Percentiles rank a stretch among this genome's conserved stretches.
These are phyloP conservation scores for Prietella phreatophila DNA, from an alignment of 2,113 vertebrate genomes.

Conservation along the genomic window DNA sequence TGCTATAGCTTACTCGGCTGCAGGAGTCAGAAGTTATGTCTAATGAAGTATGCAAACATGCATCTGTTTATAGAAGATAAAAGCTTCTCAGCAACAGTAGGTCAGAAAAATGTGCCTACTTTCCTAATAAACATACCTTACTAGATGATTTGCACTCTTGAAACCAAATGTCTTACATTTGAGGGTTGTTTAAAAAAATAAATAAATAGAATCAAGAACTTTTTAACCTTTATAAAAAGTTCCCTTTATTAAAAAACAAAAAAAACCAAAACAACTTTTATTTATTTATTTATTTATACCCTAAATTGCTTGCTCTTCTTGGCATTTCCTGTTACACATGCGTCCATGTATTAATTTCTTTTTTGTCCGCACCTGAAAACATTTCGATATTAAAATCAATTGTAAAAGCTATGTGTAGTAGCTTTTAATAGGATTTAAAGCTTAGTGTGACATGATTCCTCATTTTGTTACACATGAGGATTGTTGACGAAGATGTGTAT, in stretches of 20 bases:
- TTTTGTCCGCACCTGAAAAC: neutral
- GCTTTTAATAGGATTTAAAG: neutral
- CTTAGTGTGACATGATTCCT: neutral
- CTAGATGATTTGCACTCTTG: neutral
- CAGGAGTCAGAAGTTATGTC: neutral
- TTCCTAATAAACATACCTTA: neutral
- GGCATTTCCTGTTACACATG: neutral
- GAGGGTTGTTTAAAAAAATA: too few relatives aligned
- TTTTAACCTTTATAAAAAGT: neutral
- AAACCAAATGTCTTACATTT: neutral
- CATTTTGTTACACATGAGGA: neutral
- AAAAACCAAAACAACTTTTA: too few relatives aligned
- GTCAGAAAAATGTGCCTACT: neutral
- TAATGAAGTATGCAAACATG: neutral
- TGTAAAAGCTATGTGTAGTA: neutral
- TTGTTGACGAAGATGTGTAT: neutral
- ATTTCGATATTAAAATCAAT: neutral
- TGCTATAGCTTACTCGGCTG: neutral
- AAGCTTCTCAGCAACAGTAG: neutral
- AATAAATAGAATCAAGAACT: too few relatives aligned
- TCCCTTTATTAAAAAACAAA: neutral
- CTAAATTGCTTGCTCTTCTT: neutral
- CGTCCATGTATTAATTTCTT: neutral
- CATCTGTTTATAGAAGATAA: conserved; percentile 6
- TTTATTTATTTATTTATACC: neutral